A percentile compares a stretch with the other conserved stretches of the same genome.
phyloP scores from a whole-genome alignment of 2,797 vertebrate genomes.

The Notamacropus eugenii region DNA sequence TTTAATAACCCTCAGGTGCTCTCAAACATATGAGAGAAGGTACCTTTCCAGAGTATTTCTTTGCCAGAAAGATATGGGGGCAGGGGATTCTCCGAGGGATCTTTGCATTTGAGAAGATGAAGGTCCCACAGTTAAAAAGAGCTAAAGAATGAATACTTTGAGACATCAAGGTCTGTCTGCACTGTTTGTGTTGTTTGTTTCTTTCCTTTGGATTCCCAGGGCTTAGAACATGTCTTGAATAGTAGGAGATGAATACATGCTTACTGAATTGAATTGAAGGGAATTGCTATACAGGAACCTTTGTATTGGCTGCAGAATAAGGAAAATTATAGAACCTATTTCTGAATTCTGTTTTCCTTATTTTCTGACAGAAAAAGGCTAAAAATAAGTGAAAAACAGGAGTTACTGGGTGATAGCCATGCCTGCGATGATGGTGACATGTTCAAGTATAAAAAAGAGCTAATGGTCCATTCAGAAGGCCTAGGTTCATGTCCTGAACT shows the following conservation, averaged over 20 bases:
- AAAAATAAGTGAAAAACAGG: neutral
- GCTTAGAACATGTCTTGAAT: neutral
- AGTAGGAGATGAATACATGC: neutral
- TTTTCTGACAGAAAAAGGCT: neutral
- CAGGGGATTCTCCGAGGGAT: neutral
- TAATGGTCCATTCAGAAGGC: neutral
- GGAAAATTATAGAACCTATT: neutral
- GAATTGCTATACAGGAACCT: neutral
- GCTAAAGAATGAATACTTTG: neutral
- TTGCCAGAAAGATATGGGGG: neutral
- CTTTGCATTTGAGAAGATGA: neutral
- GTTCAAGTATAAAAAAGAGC: neutral
- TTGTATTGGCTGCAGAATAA: neutral
- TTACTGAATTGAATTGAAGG: neutral
- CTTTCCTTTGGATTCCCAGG: neutral
- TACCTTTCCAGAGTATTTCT: conserved; percentile 6
- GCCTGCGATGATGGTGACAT: neutral
- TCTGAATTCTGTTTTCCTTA: neutral
- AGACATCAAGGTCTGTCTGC: neutral
- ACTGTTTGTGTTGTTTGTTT: neutral
- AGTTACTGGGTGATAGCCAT: neutral
- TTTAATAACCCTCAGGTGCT: neutral
- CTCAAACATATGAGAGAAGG: neutral
- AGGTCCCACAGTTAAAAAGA: neutral
- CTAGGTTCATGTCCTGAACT: neutral